phyloP scores from a whole-genome alignment of 1,140 invertebrate species.

The Ephestia elutella region DNA sequence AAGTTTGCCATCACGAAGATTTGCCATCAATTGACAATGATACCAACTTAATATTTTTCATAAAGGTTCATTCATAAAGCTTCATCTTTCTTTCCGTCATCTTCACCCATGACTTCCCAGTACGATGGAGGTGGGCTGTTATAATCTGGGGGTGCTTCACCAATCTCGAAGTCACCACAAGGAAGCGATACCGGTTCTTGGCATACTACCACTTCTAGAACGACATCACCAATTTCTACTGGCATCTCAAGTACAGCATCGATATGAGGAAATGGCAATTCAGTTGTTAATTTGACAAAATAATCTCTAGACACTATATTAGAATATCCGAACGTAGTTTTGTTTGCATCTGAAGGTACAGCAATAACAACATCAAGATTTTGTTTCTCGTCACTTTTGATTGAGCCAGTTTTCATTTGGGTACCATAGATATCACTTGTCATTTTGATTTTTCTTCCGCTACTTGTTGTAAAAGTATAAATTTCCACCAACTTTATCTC shows the following conservation, averaged over 20 bases:
- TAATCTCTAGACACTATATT: constrained; percentile 31
- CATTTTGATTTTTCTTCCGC: constrained; percentile 9
- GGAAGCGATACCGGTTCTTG: background rate
- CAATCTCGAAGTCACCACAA: constrained; percentile 14
- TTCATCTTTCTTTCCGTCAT: constrained; percentile 12
- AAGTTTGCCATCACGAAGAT: too few relatives aligned
- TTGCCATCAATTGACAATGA: too few relatives aligned
- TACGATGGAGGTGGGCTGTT: constrained; percentile 21
- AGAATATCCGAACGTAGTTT: constrained; percentile 24
- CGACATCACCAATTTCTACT: constrained; percentile 20
- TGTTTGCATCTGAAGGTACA: constrained; percentile 18
- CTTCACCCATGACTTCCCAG: constrained; percentile 32
- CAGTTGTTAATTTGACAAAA: constrained; percentile 23
- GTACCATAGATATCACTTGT: constrained; percentile 20
- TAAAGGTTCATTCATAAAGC: too few relatives aligned
- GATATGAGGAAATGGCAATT: constrained; percentile 28
- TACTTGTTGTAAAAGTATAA: constrained; percentile 19
- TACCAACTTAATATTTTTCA: constrained; percentile 1
- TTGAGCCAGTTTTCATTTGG: constrained; percentile 21
- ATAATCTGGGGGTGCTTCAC: constrained; percentile 9
- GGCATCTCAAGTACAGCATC: constrained; percentile 26
- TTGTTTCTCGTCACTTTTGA: constrained; percentile 19
- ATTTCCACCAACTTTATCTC: constrained; percentile 29
- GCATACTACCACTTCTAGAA: background rate
- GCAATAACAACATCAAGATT: constrained; percentile 16